Evolutionary conservation across 2,113 vertebrate genomes (phyloP), one percentile per base, ranked within the genome.

Genomic region (Sprattus sprattus): DNA sequence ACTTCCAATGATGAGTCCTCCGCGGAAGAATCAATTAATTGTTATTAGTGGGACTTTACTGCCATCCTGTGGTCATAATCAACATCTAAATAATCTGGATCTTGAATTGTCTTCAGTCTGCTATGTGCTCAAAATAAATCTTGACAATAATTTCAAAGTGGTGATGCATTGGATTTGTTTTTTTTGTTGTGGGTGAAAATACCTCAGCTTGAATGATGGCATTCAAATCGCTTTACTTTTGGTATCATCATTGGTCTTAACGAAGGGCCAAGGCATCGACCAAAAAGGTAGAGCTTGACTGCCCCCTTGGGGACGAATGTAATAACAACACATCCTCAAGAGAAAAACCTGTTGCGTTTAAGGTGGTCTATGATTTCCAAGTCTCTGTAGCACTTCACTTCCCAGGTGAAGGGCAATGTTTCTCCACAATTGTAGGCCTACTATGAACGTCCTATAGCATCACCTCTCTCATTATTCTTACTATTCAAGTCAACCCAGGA

Each of bases 361-460:
- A 95, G 94, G 94, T 94, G 87, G 93, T 90, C 81, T 81, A 44
- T 71, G 7, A 46, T 39, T 13, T 78, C 71, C 16, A 11, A 16
- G 71, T 78, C 28, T 28, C n/a, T 32, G 11, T 15, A 4, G 32
- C 10, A 2, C 71, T 16, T 11, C 32, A 32, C 71, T 78, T 78
- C 11, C 15, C 9, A 13, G 25, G 57, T 67, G n/a, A 28, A 5
- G 25, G 28, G 2, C 16, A 60, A n/a, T 60, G 18, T 60, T 18
- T 5, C 54, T 60, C 54, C 18, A 22, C 10, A 52, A 52, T 52
- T 52, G 50, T 11, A 52, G 39, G 39, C 39, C 39, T 39, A 39
- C 15, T 52, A 11, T 15, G 50, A 52, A 52, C 50, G 50, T 3
- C 50, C 11, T 10, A 52, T 52, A 52, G 50, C 2, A 7, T 22